Base-by-base conservation (phyloP, 2,888 invertebrate species). In the Baronia brevicornis region DNA sequence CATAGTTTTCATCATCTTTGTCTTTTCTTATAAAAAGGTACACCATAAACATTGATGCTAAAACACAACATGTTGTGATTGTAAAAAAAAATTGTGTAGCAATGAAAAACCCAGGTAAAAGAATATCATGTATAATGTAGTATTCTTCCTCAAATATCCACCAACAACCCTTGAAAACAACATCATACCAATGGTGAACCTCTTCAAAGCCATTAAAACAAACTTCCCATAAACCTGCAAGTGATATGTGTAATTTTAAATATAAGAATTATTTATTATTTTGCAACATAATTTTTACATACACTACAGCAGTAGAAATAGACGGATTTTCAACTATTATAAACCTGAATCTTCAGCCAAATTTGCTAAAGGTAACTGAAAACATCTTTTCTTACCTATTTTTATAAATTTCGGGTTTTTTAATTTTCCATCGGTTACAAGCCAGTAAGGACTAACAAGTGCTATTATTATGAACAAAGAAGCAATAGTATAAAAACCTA, bases 111-210 rank as follows among this genome's bases (percentile, higher is more conserved):
- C 93, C 91, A 30, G 96, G 96, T 49, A 96, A 75, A 2, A 98
- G 79, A 54, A 95, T 92, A 51, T 96, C 93, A 55, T 95, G 92
- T 46, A 98, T 95, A 36, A 96, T 96, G 61, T 96, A 95, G 67
- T 95, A 97, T 75, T 98, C 97, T 68, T 96, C 97, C 73, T 97
- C 95, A 60, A 97, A 96, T 38, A 98, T 93, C 96, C 97, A 98
- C 94, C 96, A 96, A 61, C 98, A 98, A 0, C 95, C 95, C 7
- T 85, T 87, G 54, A 95, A 95, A 30, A 86, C 85, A 3, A 89
- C 90, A 56, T 97, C 95, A 73, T 97, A 97, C 68, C 90, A 88
- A 45, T 92, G 91, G 48, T 92, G 91, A 3, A 93, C 89, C 64
- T 97, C 97, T 71, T 92, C 90, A 63, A 96, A 96, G 23, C 92